phyloP scores from a whole-genome alignment of 2,113 vertebrate genomes.

The Sebastes fasciatus region DNA sequence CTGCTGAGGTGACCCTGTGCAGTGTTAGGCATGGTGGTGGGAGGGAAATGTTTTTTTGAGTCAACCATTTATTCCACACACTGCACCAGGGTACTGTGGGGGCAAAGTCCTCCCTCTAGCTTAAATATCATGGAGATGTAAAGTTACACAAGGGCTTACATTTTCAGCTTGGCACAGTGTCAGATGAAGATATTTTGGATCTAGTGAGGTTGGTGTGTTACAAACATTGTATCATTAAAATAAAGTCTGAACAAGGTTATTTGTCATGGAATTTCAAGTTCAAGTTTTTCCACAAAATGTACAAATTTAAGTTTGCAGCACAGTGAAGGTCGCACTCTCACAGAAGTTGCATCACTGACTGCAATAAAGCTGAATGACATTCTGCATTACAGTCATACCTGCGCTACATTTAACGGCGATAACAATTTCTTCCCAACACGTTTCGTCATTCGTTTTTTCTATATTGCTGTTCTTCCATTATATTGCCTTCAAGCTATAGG shows the following conservation, averaged over 20 bases:
- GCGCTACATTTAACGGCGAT: too few species aligned
- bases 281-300: neutral
- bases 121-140: constrained; percentile 60
- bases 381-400: neutral
- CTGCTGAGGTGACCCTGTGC: constrained; percentile 30
- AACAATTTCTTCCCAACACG: too few species aligned
- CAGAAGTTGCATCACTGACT: constrained; percentile 5
- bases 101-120: constrained; percentile 61
- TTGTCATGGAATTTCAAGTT: constrained; percentile 6
- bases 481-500: neutral
- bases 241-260: neutral
- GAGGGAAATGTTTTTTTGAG: constrained; percentile 46
- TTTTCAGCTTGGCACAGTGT: constrained; percentile 14
- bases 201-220: neutral
- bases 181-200: constrained; percentile 29
- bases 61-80: constrained; percentile 60
- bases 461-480: neutral
- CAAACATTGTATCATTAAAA: neutral
- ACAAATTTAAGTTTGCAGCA: neutral
- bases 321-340: neutral
- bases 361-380: constrained; percentile 2
- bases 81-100: constrained; percentile 23
- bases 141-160: constrained; percentile 43
- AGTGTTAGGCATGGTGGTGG: constrained; percentile 32
- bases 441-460: too few species aligned